phyloP scores from a whole-genome alignment of 2,888 invertebrate genomes.

The Boloria euphrosyne region DNA sequence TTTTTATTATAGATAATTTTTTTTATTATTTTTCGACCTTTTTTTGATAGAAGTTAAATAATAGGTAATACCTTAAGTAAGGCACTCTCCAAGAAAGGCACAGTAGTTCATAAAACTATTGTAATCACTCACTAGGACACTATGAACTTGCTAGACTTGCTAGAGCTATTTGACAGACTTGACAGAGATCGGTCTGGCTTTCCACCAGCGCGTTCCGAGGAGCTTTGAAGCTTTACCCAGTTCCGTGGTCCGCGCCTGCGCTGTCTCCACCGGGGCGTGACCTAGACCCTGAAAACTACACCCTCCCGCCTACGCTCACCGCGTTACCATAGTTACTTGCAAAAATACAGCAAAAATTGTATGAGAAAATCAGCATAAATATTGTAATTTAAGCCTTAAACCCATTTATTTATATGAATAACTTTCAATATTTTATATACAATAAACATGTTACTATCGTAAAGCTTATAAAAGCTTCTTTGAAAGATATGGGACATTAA shows the following conservation, averaged over 20 bases:
- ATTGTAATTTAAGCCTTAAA: not conserved
- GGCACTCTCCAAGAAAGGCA: not conserved
- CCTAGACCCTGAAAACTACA: constrained; percentile 81
- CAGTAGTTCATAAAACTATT: constrained; percentile 26
- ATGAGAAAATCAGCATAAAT: constrained; percentile 15
- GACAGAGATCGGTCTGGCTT: constrained; percentile 36
- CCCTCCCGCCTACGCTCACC: constrained; percentile 72
- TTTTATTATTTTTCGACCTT: not conserved
- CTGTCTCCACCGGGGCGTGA: constrained; percentile 70
- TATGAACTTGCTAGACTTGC: constrained; percentile 27
- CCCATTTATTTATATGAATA: not conserved
- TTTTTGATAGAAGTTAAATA: not conserved
- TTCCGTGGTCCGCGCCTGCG: constrained; percentile 68
- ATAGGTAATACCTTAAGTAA: not conserved
- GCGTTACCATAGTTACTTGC: constrained; percentile 64
- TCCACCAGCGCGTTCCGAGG: constrained; percentile 59
- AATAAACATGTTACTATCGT: not conserved
- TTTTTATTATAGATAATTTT: not conserved
- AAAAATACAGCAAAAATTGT: constrained; percentile 50
- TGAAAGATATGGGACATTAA: constrained; percentile 47
- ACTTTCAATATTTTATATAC: too few species aligned
- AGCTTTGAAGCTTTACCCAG: constrained; percentile 59
- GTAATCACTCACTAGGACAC: constrained; percentile 28
- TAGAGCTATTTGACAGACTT: constrained; percentile 24
- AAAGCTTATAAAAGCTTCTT: not conserved